Base-by-base conservation (phyloP, 2,113 vertebrate species). In the Carlito syrichta region DNA sequence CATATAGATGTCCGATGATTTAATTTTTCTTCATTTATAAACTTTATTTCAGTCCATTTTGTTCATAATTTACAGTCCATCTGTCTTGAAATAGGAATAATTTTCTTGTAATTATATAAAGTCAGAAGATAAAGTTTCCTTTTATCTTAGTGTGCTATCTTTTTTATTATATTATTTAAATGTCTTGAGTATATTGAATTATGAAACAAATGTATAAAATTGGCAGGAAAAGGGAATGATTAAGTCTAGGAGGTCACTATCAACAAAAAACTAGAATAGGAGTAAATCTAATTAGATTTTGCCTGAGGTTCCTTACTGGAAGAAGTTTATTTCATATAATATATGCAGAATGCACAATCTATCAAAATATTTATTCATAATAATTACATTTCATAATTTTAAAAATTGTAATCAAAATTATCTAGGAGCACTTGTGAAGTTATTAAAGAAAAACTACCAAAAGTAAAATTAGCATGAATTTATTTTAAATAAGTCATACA, bases 81-180 rank as follows among this genome's bases (percentile, higher is more conserved):
- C 43, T 95, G 13, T 94, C 45, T 90, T 95, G 25, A 88, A 96
- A 91, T 38, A 63, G 14, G 8, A 93, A 83, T 84, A 68, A 79
- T 52, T 83, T 38, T 2, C 12, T 71, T 62, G 35, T 58, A 95
- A 85, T 84, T 88, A 19, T 43, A 74, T 22, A 88, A 35, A 74
- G 8, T 45, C 40, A 76, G 43, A 81, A 73, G 22, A 84, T 6
- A 95, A 95, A 78, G 2, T 13, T 50, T 66, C n/a, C 38, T 58
- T 58, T 82, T 68, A 83, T 60, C 86, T 84, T 89, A n/a, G n/a
- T n/a, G n/a, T n/a, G n/a, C n/a, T n/a, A n/a, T n/a, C n/a, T n/a
- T n/a, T 69, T 62, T n/a, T 82, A 35, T 38, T 48, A 81, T 68
- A 76, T 69, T 63, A 77, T 63, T 63, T 71, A 63, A 40, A 77